Conservation (phyloP, 2,113 vertebrate genomes). For the Calonectris borealis region DNA sequence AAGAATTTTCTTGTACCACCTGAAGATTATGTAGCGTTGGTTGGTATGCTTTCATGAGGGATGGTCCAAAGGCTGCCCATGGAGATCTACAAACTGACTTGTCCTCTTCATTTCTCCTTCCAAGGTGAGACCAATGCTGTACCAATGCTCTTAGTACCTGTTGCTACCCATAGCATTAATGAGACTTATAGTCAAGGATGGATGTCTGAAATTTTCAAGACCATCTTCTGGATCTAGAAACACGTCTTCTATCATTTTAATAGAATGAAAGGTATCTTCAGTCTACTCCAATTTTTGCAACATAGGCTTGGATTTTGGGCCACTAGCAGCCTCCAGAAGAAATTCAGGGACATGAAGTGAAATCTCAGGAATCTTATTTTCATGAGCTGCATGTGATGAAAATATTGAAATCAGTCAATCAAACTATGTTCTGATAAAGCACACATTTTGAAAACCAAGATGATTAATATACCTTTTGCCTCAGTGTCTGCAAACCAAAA, state of each 20-base stretch:
- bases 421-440: not conserved
- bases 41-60: not conserved
- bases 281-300: not conserved
- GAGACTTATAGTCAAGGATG: not conserved
- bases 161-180: not conserved
- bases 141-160: not conserved
- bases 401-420: not conserved
- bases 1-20: not conserved
- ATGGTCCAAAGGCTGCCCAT: not conserved
- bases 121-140: not conserved
- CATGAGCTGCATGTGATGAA: not conserved
- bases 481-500: not conserved
- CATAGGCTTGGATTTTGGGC: not conserved
- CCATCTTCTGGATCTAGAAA: not conserved
- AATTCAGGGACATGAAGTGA: not conserved
- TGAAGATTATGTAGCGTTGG: not conserved
- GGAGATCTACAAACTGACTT: not conserved
- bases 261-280: not conserved
- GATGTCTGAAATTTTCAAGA: not conserved
- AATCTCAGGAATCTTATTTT: not conserved
- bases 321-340: not conserved
- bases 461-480: not conserved
- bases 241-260: rapidly evolving
- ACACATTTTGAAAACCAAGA: not conserved
- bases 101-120: not conserved